phyloP scores from a whole-genome alignment of 2,113 vertebrate genomes.

The Pavo muticus region DNA sequence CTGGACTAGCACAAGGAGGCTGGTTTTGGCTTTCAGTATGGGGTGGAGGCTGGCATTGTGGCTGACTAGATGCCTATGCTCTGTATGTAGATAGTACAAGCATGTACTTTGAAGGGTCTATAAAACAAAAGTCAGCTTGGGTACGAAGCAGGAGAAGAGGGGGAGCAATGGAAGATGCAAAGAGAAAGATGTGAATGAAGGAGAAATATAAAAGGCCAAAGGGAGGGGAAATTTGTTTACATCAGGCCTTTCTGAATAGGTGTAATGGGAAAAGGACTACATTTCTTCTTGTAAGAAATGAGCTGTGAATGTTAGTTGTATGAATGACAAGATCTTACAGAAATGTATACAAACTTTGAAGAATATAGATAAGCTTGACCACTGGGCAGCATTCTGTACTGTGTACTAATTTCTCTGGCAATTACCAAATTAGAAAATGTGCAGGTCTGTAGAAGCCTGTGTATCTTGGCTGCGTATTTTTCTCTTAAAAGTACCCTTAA shows the following conservation, averaged over 20 bases:
- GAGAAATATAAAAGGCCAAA: not conserved
- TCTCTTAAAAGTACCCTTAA: not conserved
- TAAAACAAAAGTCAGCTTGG: not conserved
- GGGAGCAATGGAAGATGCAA: not conserved
- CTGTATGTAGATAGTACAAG: not conserved
- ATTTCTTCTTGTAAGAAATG: too few species aligned
- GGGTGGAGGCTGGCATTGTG: not conserved
- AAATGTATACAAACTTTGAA: not conserved
- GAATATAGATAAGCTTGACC: not conserved
- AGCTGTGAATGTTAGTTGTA: not conserved
- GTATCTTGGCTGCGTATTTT: not conserved
- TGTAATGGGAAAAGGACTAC: not conserved
- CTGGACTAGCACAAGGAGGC: not conserved
- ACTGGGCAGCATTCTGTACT: not conserved
- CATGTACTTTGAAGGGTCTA: not conserved
- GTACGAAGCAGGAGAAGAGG: not conserved
- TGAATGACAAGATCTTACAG: not conserved
- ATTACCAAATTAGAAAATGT: not conserved
- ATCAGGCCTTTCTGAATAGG: not conserved
- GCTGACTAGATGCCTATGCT: not conserved
- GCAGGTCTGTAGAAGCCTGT: not conserved
- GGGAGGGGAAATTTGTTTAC: not conserved
- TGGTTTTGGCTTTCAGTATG: not conserved
- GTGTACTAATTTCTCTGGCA: not conserved
- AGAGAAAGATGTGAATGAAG: not conserved